Percentiles rank a stretch among this genome's conserved stretches.
Conservation (phyloP, 2,797 vertebrate genomes). For the Limnodromus scolopaceus region DNA sequence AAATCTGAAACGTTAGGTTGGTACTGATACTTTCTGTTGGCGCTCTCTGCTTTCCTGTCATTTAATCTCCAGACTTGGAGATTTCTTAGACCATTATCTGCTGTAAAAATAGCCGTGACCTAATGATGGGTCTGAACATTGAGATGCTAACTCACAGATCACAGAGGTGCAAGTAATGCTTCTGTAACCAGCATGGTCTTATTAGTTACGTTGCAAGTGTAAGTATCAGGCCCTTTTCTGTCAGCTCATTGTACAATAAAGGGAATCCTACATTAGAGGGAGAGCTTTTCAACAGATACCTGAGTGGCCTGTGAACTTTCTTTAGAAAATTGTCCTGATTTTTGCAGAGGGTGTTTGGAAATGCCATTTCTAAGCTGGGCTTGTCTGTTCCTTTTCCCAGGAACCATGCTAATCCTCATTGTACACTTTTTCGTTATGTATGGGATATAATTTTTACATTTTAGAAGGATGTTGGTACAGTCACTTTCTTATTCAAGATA, state of each 20-base stretch:
- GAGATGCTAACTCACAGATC: neutral
- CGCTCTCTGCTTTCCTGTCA: neutral
- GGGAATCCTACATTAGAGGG: neutral
- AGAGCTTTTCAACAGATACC: neutral
- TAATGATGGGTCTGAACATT: neutral
- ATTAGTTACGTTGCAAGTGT: rapidly evolving
- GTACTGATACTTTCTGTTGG: neutral
- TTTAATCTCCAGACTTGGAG: neutral
- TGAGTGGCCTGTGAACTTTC: neutral
- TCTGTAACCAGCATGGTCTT: neutral
- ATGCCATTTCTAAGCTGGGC: neutral
- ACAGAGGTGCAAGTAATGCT: neutral
- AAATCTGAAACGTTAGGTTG: neutral
- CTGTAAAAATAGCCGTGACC: neutral
- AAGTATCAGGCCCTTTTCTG: neutral
- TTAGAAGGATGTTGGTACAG: neutral
- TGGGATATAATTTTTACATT: neutral
- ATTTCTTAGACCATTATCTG: neutral
- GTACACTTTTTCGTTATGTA: neutral
- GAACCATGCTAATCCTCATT: neutral
- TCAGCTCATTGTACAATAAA: neutral
- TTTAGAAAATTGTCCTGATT: neutral
- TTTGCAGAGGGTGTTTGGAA: neutral
- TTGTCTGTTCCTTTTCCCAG: neutral
- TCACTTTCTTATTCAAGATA: neutral